Evolutionary conservation across 37 sponge, comb jelly and placozoan genomes (phyloP).

Genomic region (Amphimedon queenslandica): DNA sequence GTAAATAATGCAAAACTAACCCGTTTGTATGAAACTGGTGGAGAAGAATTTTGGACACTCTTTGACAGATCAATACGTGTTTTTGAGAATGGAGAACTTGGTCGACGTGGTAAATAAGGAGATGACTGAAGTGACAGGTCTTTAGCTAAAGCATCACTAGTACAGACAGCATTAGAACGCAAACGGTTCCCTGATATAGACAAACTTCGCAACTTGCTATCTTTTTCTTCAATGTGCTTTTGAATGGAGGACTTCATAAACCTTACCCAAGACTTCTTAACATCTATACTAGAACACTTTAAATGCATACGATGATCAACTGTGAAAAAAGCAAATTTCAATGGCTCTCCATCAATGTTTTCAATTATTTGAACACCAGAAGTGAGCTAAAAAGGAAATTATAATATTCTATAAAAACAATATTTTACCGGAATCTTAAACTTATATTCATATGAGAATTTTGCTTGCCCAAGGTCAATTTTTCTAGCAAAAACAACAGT

Average conservation of each 20-base stretch:
- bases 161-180: not conserved
- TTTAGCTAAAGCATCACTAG: not conserved
- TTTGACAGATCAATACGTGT: not conserved
- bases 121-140: not conserved
- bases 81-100: slow-evolving; percentile 2
- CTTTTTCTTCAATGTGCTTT: not conserved
- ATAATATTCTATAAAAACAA: not conserved
- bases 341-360: slow-evolving; percentile 41
- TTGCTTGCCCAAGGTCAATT: slow-evolving; percentile 25
- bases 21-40: not conserved
- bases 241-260: slow-evolving; percentile 19
- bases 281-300: slow-evolving; percentile 9
- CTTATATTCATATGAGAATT: slow-evolving; percentile 58
- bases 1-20: not conserved
- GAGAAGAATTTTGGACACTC: not conserved
- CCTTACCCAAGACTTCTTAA: slow-evolving; percentile 38
- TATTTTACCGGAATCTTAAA: slow-evolving; percentile 49
- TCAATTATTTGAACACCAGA: slow-evolving; percentile 22
- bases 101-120: not conserved
- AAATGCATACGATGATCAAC: slow-evolving; percentile 41
- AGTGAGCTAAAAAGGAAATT: slow-evolving; percentile 20
- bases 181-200: not conserved
- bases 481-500: slow-evolving; percentile 49
- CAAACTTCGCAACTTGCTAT: not conserved
- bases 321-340: slow-evolving; percentile 43